phyloP scores from a whole-genome alignment of 2,888 invertebrate species.

The Belgica antarctica region DNA sequence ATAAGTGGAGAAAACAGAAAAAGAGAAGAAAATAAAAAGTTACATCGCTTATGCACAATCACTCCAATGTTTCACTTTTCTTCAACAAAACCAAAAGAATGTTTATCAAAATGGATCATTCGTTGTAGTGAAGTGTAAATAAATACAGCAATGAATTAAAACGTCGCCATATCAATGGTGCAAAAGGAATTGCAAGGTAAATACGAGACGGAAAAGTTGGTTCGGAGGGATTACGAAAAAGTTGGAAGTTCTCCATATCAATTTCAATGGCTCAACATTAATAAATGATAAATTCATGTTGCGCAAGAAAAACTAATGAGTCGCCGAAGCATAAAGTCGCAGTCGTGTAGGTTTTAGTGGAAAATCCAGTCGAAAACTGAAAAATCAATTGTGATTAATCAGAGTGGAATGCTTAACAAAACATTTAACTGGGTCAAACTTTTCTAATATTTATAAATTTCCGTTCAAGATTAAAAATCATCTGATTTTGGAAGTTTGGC shows the following conservation, averaged over 20 bases:
- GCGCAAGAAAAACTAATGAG: too few relatives aligned
- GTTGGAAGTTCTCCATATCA: too few relatives aligned
- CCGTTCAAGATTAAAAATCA: neutral
- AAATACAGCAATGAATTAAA: neutral
- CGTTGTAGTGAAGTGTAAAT: neutral
- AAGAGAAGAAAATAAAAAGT: too few relatives aligned
- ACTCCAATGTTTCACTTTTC: neutral
- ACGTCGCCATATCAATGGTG: neutral
- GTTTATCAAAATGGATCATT: conserved; percentile 4
- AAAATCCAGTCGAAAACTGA: too few relatives aligned
- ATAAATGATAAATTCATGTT: too few relatives aligned
- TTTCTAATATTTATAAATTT: conserved; percentile 23
- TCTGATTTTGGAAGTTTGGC: neutral
- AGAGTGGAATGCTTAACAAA: conserved; percentile 20
- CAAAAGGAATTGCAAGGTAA: neutral
- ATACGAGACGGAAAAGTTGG: neutral
- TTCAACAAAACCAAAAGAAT: neutral
- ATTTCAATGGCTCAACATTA: too few relatives aligned
- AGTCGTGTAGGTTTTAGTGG: too few relatives aligned
- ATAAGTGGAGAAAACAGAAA: too few relatives aligned
- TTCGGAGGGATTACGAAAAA: too few relatives aligned
- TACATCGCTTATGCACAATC: neutral
- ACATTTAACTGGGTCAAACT: conserved; percentile 1
- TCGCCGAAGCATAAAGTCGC: too few relatives aligned
- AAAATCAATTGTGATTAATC: conserved; percentile 25